Evolutionary conservation across 2,797 vertebrate species (phyloP).

Genomic region (Hippocampus kuda): DNA sequence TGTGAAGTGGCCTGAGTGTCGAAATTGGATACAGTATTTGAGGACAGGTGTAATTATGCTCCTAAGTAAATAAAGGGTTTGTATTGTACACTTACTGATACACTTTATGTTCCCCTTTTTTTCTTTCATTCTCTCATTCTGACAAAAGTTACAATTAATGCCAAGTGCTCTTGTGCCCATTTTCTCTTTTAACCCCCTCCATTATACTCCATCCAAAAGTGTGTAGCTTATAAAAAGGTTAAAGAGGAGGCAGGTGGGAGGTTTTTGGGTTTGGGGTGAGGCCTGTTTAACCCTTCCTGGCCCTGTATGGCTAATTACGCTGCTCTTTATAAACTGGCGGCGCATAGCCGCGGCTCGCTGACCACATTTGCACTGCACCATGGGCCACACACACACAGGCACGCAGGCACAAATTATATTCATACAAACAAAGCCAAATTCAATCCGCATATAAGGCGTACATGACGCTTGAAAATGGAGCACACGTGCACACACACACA

Average conservation of each 20-base stretch:
- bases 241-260: slow-evolving; percentile 23
- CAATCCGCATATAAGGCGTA: slow-evolving; percentile 44
- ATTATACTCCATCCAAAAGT: slow-evolving; percentile 18
- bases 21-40: background rate
- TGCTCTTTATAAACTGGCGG: slow-evolving; percentile 47
- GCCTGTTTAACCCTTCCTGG: slow-evolving; percentile 65
- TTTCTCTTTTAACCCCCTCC: slow-evolving; percentile 19
- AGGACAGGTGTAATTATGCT: background rate
- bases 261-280: slow-evolving; percentile 24
- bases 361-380: slow-evolving; percentile 58
- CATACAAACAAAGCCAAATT: slow-evolving; percentile 53
- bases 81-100: background rate
- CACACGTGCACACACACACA: slow-evolving; percentile 26
- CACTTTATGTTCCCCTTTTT: background rate
- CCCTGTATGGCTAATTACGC: slow-evolving; percentile 75
- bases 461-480: slow-evolving; percentile 23
- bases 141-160: slow-evolving; percentile 6
- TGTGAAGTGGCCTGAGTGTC: background rate
- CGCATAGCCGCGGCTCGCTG: slow-evolving; percentile 53
- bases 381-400: slow-evolving; percentile 57
- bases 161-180: slow-evolving; percentile 12
- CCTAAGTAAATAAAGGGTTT: background rate
- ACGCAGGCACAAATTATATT: slow-evolving; percentile 43
- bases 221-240: slow-evolving; percentile 30
- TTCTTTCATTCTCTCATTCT: slow-evolving; percentile 5